A percentile compares a stretch with the other conserved stretches of the same genome.
Evolutionary conservation across 2,888 invertebrate species (phyloP).

Genomic region (Drosophila bunnanda): DNA sequence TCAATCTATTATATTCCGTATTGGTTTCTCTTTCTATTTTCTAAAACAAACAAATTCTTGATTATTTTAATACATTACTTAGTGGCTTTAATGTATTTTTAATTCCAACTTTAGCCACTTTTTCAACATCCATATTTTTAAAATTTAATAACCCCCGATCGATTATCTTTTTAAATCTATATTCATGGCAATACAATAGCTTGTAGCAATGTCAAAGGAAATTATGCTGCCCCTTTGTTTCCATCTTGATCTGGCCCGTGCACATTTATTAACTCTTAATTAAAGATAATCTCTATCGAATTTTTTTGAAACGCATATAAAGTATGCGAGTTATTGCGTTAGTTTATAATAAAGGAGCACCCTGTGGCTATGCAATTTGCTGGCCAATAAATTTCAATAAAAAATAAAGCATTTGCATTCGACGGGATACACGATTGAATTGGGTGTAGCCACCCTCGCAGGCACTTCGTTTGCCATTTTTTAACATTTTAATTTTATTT

Average conservation of each 20-base stretch:
- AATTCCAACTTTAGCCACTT: not conserved
- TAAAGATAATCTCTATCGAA: conserved; percentile 32
- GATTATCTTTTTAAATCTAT: conserved; percentile 8
- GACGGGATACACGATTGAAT: not conserved
- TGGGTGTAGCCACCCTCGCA: conserved; percentile 34
- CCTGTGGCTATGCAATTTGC: conserved; percentile 44
- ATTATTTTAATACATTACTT: not conserved
- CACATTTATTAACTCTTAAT: conserved; percentile 48
- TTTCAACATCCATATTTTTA: not conserved
- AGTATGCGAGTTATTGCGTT: conserved; percentile 37
- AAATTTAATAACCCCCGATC: not conserved
- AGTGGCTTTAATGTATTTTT: not conserved
- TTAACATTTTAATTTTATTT: conserved; percentile 29
- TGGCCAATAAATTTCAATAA: conserved; percentile 32
- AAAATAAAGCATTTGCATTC: conserved; percentile 30
- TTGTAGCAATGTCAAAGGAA: conserved; percentile 32
- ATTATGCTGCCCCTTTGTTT: conserved; percentile 36
- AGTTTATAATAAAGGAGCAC: conserved; percentile 37
- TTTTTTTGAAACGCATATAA: conserved; percentile 29
- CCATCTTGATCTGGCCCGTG: conserved; percentile 16
- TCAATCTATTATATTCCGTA: no score
- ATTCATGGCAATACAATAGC: conserved; percentile 29
- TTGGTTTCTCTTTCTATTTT: no score
- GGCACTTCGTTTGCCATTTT: conserved; percentile 65
- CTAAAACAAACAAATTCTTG: not conserved